phyloP scores from a whole-genome alignment of 2,888 invertebrate species.

The Pegoplata infirma region DNA sequence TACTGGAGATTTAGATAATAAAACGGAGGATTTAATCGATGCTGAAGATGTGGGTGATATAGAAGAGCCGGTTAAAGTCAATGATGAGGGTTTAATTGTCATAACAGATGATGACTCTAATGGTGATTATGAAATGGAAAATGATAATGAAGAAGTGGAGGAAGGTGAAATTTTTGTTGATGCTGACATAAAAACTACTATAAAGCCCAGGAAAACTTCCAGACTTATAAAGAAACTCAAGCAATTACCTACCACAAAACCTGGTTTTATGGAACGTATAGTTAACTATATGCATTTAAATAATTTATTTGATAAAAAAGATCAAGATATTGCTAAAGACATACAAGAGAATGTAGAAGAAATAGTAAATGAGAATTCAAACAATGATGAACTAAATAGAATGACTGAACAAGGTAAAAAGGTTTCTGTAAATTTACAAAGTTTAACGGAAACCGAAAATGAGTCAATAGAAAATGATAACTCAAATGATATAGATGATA shows the following conservation, averaged over 20 bases:
- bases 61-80: conserved; percentile 37
- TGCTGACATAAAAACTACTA: too few species aligned
- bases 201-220: conserved; percentile 52
- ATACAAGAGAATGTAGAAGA: background rate
- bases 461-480: background rate
- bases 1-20: conserved; percentile 19
- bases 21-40: conserved; percentile 11
- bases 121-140: conserved; percentile 40
- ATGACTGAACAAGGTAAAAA: conserved; percentile 38
- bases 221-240: conserved; percentile 47
- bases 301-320: conserved; percentile 65
- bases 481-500: background rate
- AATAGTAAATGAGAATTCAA: background rate
- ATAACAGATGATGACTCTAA: conserved; percentile 44
- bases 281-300: conserved; percentile 68
- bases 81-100: conserved; percentile 49
- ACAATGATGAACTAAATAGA: conserved; percentile 27
- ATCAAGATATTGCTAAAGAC: conserved; percentile 6
- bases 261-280: conserved; percentile 66
- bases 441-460: conserved; percentile 20
- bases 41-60: conserved; percentile 37
- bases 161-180: too few species aligned
- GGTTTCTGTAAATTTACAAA: background rate
- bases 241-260: conserved; percentile 22
- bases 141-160: conserved; percentile 4